phyloP scores from a whole-genome alignment of 2,888 invertebrate genomes.

The Chrysolina haemoptera region DNA sequence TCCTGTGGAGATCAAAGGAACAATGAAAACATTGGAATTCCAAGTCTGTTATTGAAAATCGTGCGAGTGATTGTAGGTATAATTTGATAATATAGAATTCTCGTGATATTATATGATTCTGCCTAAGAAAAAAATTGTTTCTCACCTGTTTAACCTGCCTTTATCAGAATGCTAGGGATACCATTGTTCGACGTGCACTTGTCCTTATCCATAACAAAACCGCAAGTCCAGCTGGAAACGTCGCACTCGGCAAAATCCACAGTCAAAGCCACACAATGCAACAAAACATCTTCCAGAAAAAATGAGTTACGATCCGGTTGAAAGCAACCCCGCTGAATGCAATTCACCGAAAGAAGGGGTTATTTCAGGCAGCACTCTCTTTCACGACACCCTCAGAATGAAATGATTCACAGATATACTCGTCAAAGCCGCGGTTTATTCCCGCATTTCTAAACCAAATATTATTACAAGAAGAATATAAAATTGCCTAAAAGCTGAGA shows the following conservation, averaged over 20 bases:
- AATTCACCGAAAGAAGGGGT: background rate
- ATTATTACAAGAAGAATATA: constrained; percentile 48
- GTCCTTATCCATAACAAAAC: constrained; percentile 33
- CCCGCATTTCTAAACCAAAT: constrained; percentile 47
- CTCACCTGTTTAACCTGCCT: constrained; percentile 44
- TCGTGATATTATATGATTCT: background rate
- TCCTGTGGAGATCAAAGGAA: no score
- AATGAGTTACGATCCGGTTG: background rate
- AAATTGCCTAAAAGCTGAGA: constrained; percentile 58
- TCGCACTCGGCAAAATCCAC: constrained; percentile 17
- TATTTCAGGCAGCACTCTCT: background rate
- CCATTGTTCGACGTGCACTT: constrained; percentile 28
- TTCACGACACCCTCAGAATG: constrained; percentile 8
- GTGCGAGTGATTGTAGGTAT: no score
- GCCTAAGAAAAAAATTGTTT: background rate
- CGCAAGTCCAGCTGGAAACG: constrained; percentile 17
- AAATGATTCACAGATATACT: constrained; percentile 19
- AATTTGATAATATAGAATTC: no score
- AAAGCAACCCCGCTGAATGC: constrained; percentile 26
- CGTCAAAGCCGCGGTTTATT: constrained; percentile 35
- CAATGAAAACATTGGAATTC: no score
- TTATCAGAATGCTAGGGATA: constrained; percentile 35
- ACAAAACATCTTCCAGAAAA: constrained; percentile 27
- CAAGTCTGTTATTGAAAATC: no score
- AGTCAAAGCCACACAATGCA: constrained; percentile 10